phyloP scores from a whole-genome alignment of 2,113 vertebrate genomes.

The Cercopithecus mona region DNA sequence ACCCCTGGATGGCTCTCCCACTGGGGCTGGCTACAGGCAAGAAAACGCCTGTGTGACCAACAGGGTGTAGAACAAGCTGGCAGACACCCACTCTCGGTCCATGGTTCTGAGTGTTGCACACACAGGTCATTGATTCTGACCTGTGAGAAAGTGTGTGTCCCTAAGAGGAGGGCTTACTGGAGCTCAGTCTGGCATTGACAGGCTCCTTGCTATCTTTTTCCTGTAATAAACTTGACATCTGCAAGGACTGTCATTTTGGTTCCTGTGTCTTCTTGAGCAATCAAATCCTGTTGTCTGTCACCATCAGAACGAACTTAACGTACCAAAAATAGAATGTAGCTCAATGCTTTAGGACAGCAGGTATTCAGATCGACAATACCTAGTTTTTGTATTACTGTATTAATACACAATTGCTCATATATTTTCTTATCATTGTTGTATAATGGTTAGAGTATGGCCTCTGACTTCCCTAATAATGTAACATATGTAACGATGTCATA shows the following conservation, averaged over 20 bases:
- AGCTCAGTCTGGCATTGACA: not conserved
- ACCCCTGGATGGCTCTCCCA: not conserved
- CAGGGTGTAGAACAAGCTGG: accelerated
- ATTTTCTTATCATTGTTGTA: not conserved
- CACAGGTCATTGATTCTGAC: not conserved
- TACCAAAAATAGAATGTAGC: accelerated
- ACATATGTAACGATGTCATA: not conserved
- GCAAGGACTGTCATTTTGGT: not conserved
- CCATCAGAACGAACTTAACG: accelerated
- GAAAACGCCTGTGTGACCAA: not conserved
- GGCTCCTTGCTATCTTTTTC: not conserved
- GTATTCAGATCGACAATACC: too few species aligned
- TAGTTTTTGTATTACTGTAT: not conserved
- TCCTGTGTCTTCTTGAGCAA: not conserved
- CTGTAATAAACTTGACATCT: too few species aligned
- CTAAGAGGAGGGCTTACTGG: accelerated
- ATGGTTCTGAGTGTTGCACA: not conserved
- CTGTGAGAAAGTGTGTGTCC: not conserved
- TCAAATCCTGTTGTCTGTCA: not conserved
- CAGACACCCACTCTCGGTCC: accelerated
- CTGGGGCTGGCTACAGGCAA: not conserved
- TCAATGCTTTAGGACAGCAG: not conserved
- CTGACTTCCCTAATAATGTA: not conserved
- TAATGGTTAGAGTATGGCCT: accelerated
- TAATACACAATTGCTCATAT: not conserved